These are phyloP conservation scores for Gila orcuttii DNA, from an alignment of 2,113 vertebrate genomes.

Conservation along the genomic window DNA sequence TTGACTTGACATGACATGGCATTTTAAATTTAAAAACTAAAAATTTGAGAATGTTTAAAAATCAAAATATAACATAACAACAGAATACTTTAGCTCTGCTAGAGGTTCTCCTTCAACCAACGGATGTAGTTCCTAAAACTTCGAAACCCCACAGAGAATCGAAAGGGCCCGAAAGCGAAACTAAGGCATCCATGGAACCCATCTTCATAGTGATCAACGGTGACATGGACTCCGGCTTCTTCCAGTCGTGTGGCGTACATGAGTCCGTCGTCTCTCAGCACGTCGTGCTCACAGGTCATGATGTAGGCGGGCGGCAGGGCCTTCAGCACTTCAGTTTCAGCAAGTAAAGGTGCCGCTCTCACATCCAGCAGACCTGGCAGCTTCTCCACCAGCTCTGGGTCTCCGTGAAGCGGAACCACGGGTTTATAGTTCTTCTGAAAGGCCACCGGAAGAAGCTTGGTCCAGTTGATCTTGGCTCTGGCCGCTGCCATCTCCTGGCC, in stretches of 20 bases:
- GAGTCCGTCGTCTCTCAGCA: slow-evolving; percentile 90
- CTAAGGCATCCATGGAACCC: slow-evolving; percentile 96
- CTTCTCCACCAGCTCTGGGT: slow-evolving; percentile 70
- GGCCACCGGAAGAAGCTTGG: slow-evolving; percentile 75
- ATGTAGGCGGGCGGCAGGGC: slow-evolving; percentile 87
- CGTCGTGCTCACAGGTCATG: slow-evolving; percentile 92
- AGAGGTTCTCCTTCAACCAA: slow-evolving; percentile 91
- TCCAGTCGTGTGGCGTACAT: slow-evolving; percentile 89
- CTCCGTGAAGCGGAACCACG: slow-evolving; percentile 73
- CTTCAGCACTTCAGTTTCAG: slow-evolving; percentile 76
- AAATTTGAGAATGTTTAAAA: neutral
- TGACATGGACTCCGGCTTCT: slow-evolving; percentile 84
- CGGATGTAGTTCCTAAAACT: slow-evolving; percentile 85
- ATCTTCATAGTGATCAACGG: slow-evolving; percentile 87
- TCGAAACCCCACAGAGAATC: slow-evolving; percentile 83
- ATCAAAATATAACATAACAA: neutral
- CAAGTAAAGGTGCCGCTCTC: slow-evolving; percentile 85
- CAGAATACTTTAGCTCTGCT: slow-evolving; percentile 40
- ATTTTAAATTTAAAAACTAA: neutral
- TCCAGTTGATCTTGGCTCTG: slow-evolving; percentile 85
- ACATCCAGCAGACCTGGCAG: slow-evolving; percentile 84
- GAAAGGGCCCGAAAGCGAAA: slow-evolving; percentile 85
- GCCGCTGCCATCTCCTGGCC: slow-evolving; percentile 60
- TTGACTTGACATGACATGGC: neutral
- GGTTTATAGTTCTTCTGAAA: slow-evolving; percentile 83